These are phyloP conservation scores for Halictus quadricinctus DNA, from an alignment of 2,888 invertebrate genomes.

Conservation along the genomic window DNA sequence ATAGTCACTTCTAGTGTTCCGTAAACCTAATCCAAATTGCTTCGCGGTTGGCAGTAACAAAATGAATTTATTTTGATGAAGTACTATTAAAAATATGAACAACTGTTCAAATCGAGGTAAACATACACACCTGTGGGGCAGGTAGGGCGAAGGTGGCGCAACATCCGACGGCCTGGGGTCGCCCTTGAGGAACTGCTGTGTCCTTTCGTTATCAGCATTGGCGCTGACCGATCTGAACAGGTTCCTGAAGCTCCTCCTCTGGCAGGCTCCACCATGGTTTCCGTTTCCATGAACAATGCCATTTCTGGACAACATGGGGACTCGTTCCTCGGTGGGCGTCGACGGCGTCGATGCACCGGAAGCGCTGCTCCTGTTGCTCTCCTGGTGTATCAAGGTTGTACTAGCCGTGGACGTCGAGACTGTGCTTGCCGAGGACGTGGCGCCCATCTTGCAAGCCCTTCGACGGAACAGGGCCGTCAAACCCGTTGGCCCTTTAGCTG, in stretches of 20 bases:
- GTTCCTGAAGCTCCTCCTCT: conserved; percentile 84
- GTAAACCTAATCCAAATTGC: no score
- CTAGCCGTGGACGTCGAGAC: conserved; percentile 71
- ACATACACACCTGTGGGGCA: conserved; percentile 73
- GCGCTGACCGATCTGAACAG: conserved; percentile 87
- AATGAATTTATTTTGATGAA: no score
- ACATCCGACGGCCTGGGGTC: conserved; percentile 89
- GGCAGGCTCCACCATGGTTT: conserved; percentile 47
- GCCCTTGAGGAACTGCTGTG: conserved; percentile 87
- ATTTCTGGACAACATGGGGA: conserved; percentile 68
- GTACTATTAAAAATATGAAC: neutral
- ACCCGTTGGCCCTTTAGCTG: conserved; percentile 64
- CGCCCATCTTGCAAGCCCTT: conserved; percentile 71
- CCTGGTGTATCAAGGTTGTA: conserved; percentile 67
- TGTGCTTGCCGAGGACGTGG: conserved; percentile 72
- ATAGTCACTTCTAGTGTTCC: no score
- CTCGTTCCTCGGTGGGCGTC: conserved; percentile 71
- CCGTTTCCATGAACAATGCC: conserved; percentile 34
- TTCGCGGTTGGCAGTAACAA: no score
- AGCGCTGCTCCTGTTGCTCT: conserved; percentile 60
- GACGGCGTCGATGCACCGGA: conserved; percentile 69
- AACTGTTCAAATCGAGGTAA: neutral
- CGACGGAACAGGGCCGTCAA: conserved; percentile 75
- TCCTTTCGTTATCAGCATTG: conserved; percentile 85
- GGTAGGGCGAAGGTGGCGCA: conserved; percentile 84